phyloP scores from a whole-genome alignment of 2,888 invertebrate genomes.

The Zootermopsis nevadensis region DNA sequence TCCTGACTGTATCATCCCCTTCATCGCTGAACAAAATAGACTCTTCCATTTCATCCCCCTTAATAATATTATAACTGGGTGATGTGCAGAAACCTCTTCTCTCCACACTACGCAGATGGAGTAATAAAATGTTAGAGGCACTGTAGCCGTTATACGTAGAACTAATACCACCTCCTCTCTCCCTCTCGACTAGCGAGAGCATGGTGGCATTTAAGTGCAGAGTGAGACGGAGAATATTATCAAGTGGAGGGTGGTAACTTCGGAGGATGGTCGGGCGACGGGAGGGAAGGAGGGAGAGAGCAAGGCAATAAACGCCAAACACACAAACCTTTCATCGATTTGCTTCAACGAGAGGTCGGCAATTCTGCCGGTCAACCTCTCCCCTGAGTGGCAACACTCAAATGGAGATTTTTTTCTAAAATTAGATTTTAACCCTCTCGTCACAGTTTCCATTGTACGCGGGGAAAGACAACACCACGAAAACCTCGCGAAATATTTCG shows the following conservation, averaged over 20 bases:
- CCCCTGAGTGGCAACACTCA: conserved; percentile 39
- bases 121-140: conserved; percentile 47
- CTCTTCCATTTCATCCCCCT: conserved; percentile 44
- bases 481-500: conserved; percentile 23
- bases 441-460: conserved; percentile 35
- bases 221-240: conserved; percentile 36
- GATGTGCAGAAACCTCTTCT: conserved; percentile 46
- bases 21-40: conserved; percentile 46
- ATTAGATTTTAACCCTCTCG: conserved; percentile 44
- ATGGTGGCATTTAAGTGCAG: conserved; percentile 48
- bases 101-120: conserved; percentile 45
- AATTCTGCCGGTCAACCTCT: conserved; percentile 45
- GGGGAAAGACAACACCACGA: conserved; percentile 12
- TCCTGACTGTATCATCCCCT: conserved; percentile 15
- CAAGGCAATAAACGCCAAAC: conserved; percentile 50
- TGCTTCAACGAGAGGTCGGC: conserved; percentile 43
- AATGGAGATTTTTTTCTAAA: conserved; percentile 46
- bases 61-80: conserved; percentile 47
- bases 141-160: conserved; percentile 45
- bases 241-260: conserved; percentile 44
- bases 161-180: conserved; percentile 43
- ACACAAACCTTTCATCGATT: conserved; percentile 50
- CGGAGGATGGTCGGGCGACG: conserved; percentile 23
- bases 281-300: neutral
- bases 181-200: conserved; percentile 1